Conservation (phyloP, 2,888 invertebrate species). For the Pyrocoelia pectoralis region DNA sequence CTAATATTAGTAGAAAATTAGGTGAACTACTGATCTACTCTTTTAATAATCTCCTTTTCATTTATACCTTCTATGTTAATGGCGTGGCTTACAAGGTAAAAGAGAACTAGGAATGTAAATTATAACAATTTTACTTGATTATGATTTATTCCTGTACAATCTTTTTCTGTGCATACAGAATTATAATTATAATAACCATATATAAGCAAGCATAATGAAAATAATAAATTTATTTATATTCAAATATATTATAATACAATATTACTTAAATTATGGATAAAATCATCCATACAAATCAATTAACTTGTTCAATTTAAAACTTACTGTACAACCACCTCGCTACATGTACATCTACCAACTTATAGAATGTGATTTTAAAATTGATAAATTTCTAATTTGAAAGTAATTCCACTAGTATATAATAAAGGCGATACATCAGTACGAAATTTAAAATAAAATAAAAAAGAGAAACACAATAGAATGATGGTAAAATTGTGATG, state of each 20-base stretch:
- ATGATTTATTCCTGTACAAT: slow-evolving; percentile 59
- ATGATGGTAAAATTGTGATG: background rate
- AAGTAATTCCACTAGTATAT: slow-evolving; percentile 20
- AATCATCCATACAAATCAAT: slow-evolving; percentile 47
- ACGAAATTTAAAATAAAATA: background rate
- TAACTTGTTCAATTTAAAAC: slow-evolving; percentile 48
- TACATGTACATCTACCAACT: slow-evolving; percentile 57
- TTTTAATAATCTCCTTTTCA: no score
- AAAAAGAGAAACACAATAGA: slow-evolving; percentile 5
- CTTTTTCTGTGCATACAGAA: slow-evolving; percentile 58
- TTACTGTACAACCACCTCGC: slow-evolving; percentile 60
- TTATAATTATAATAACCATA: slow-evolving; percentile 52
- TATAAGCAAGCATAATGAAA: slow-evolving; percentile 57
- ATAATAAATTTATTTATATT: slow-evolving; percentile 55
- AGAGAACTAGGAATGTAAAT: no score
- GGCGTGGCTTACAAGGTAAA: no score
- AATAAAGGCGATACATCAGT: slow-evolving; percentile 20
- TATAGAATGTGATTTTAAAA: slow-evolving; percentile 34
- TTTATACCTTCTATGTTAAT: no score
- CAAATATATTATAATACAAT: slow-evolving; percentile 56
- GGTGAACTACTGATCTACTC: no score
- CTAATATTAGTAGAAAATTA: no score
- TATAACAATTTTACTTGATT: slow-evolving; percentile 56
- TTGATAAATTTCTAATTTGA: slow-evolving; percentile 15
- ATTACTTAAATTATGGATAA: slow-evolving; percentile 50